These are phyloP conservation scores for Phyllostomus discolor DNA, from an alignment of 2,113 vertebrate species.

Conservation along the genomic window DNA sequence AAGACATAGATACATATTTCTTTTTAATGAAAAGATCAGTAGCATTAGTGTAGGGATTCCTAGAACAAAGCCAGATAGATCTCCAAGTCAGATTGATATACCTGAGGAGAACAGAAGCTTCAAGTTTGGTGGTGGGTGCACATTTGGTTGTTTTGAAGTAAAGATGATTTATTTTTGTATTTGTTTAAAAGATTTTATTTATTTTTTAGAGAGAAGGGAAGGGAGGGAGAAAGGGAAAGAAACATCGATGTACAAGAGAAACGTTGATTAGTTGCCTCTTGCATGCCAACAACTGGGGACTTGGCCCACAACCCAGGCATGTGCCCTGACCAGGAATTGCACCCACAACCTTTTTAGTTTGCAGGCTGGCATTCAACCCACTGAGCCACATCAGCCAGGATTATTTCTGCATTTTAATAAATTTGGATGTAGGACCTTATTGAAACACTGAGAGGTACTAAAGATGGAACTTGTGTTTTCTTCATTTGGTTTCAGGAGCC, in stretches of 20 bases:
- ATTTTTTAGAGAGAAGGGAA: too few relatives aligned
- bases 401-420: slow-evolving; percentile 14
- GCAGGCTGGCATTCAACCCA: too few relatives aligned
- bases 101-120: background rate
- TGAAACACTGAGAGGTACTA: background rate
- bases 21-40: slow-evolving; percentile 4
- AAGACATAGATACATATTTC: background rate
- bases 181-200: too few relatives aligned
- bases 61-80: slow-evolving; percentile 19
- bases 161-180: slow-evolving; percentile 8
- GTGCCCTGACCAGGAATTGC: too few relatives aligned
- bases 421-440: background rate
- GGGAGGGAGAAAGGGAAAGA: too few relatives aligned
- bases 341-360: too few relatives aligned
- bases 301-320: too few relatives aligned
- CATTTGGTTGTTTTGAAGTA: background rate
- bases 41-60: background rate
- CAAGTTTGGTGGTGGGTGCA: background rate
- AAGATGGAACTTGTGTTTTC: background rate
- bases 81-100: background rate
- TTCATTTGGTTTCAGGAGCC: slow-evolving; percentile 19
- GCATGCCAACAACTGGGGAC: too few relatives aligned
- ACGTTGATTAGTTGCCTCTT: too few relatives aligned
- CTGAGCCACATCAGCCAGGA: too few relatives aligned
- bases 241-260: too few relatives aligned